These are phyloP conservation scores for Protaetia brevitarsis DNA, from an alignment of 1,140 invertebrate genomes.

Conservation along the genomic window DNA sequence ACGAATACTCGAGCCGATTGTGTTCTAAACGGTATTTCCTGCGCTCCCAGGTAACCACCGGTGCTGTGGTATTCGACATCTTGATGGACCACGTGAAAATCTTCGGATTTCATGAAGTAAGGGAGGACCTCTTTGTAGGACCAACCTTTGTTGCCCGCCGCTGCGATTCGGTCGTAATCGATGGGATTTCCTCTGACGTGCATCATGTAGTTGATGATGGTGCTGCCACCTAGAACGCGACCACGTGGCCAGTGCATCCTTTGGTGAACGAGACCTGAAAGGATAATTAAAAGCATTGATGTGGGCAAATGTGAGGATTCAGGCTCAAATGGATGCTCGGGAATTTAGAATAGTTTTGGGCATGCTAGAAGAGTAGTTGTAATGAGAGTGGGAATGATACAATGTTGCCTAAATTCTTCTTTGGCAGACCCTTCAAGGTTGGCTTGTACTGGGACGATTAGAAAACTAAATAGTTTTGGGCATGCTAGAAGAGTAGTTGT, in stretches of 20 bases:
- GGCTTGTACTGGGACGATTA: too few species aligned
- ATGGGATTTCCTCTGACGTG: conserved; percentile 74
- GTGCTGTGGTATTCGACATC: conserved; percentile 56
- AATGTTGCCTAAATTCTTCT: too few species aligned
- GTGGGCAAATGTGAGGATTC: too few species aligned
- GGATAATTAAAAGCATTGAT: too few species aligned
- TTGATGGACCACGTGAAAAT: conserved; percentile 21
- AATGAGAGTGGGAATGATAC: too few species aligned
- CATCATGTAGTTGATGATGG: conserved; percentile 84
- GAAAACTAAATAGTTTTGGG: too few species aligned
- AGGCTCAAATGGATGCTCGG: too few species aligned
- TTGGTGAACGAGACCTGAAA: conserved; percentile 22
- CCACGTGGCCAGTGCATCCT: conserved; percentile 54
- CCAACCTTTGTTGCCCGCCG: conserved; percentile 66
- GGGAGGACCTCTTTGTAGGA: conserved; percentile 69
- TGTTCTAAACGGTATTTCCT: conserved; percentile 58
- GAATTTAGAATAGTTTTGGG: background rate
- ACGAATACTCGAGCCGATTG: conserved; percentile 63
- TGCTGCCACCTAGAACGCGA: conserved; percentile 67
- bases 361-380: too few species aligned
- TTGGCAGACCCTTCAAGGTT: too few species aligned
- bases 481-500: too few species aligned
- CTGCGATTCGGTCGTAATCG: conserved; percentile 75
- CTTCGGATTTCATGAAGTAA: conserved; percentile 60
- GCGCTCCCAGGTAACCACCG: conserved; percentile 46